Percentiles rank a stretch among this genome's conserved stretches.
phyloP scores from a whole-genome alignment of 2,113 vertebrate genomes.

The Herpetotheres cachinnans region DNA sequence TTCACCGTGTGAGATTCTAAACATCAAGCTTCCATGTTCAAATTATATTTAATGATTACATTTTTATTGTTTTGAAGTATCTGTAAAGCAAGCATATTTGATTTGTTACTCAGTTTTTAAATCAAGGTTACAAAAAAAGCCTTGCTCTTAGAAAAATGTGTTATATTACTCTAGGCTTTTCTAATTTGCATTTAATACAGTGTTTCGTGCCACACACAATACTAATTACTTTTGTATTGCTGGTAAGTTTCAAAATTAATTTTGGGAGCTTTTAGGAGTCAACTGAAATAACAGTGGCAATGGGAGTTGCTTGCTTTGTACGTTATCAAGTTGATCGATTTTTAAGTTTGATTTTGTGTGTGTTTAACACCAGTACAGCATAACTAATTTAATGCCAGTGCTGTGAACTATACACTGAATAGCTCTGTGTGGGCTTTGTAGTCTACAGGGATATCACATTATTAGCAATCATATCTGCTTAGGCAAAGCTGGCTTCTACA shows the following conservation, averaged over 20 bases:
- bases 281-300: constrained; percentile 49
- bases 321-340: constrained; percentile 82
- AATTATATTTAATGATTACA: background rate
- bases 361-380: constrained; percentile 78
- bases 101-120: constrained; percentile 17
- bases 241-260: constrained; percentile 58
- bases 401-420: constrained; percentile 96
- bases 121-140: background rate
- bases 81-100: background rate
- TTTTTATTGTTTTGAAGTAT: background rate
- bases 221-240: constrained; percentile 53
- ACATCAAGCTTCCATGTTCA: background rate
- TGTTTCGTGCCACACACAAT: constrained; percentile 26
- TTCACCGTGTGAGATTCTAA: background rate
- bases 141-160: background rate
- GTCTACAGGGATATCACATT: constrained; percentile 99
- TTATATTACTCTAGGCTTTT: background rate
- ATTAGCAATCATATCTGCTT: constrained; percentile 99
- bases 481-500: constrained; percentile 99
- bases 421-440: constrained; percentile 90
- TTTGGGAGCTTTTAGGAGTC: constrained; percentile 42
- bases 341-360: constrained; percentile 76
- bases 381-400: constrained; percentile 94
- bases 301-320: constrained; percentile 73
- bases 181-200: constrained; percentile 47